These are phyloP conservation scores for Mycogona germanica DNA, from an alignment of 2,888 invertebrate species.

Conservation along the genomic window DNA sequence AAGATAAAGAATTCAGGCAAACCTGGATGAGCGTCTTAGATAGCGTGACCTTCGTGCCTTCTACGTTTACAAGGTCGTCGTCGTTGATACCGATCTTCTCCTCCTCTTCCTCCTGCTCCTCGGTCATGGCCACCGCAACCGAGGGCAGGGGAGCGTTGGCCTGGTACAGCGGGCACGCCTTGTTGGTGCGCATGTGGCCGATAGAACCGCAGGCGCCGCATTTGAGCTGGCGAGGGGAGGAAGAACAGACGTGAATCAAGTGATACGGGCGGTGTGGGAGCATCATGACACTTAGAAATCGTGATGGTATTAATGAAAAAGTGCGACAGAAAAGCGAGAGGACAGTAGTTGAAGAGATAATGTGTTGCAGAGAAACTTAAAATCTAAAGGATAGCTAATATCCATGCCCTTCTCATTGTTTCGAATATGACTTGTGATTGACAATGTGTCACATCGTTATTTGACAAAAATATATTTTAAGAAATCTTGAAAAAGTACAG, in stretches of 20 bases:
- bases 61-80: constrained; percentile 80
- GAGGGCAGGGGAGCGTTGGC: constrained; percentile 44
- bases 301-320: background rate
- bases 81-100: constrained; percentile 58
- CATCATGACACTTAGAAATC: background rate
- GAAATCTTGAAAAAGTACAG: too few species aligned
- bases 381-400: too few species aligned
- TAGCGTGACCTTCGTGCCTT: constrained; percentile 85
- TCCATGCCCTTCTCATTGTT: too few species aligned
- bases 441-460: too few species aligned
- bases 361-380: too few species aligned
- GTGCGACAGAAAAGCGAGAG: too few species aligned
- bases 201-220: constrained; percentile 90
- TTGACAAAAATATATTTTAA: too few species aligned
- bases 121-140: constrained; percentile 57
- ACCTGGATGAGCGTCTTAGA: constrained; percentile 77
- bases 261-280: too few species aligned
- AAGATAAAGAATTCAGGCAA: constrained; percentile 12
- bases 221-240: constrained; percentile 51
- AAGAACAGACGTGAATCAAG: too few species aligned
- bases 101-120: constrained; percentile 66
- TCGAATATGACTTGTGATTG: too few species aligned
- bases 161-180: constrained; percentile 90
- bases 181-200: constrained; percentile 79
- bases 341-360: too few species aligned